These are phyloP conservation scores for Polypterus senegalus DNA, from an alignment of 2,113 vertebrate species.

Conservation along the genomic window DNA sequence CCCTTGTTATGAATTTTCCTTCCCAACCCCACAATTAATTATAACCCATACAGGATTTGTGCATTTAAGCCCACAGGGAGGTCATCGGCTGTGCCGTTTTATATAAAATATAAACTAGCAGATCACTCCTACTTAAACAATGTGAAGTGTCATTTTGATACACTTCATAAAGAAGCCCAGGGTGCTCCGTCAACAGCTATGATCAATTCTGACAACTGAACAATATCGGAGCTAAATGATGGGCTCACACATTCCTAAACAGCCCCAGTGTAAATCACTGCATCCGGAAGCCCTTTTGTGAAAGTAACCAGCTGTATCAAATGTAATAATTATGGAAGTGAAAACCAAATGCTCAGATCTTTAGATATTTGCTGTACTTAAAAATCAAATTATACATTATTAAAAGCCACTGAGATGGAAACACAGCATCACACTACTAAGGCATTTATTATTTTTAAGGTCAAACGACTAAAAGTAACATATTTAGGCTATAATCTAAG, in stretches of 20 bases:
- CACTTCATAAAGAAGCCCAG: slow-evolving; percentile 53
- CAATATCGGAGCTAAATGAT: slow-evolving; percentile 64
- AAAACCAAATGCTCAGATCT: slow-evolving; percentile 27
- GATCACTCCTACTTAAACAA: slow-evolving; percentile 69
- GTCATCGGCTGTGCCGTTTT: slow-evolving; percentile 59
- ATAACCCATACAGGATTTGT: slow-evolving; percentile 61
- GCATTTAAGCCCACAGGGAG: slow-evolving; percentile 58
- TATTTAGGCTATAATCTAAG: no score
- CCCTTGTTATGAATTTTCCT: slow-evolving; percentile 54
- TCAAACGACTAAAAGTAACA: no score
- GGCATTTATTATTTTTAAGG: no score
- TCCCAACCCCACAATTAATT: slow-evolving; percentile 59
- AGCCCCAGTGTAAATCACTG: slow-evolving; percentile 54
- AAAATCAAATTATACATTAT: neutral
- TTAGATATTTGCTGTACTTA: slow-evolving; percentile 22
- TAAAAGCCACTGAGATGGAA: neutral
- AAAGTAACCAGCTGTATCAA: slow-evolving; percentile 57
- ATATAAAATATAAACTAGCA: slow-evolving; percentile 71
- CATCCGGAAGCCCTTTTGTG: slow-evolving; percentile 57
- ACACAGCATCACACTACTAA: neutral
- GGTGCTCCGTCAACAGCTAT: slow-evolving; percentile 61
- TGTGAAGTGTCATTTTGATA: slow-evolving; percentile 55
- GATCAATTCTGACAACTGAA: slow-evolving; percentile 66
- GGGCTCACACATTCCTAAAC: slow-evolving; percentile 55
- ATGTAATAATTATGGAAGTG: slow-evolving; percentile 61